Conservation (phyloP, 64 coral and sea anemone genomes). For the Montipora sp. region DNA sequence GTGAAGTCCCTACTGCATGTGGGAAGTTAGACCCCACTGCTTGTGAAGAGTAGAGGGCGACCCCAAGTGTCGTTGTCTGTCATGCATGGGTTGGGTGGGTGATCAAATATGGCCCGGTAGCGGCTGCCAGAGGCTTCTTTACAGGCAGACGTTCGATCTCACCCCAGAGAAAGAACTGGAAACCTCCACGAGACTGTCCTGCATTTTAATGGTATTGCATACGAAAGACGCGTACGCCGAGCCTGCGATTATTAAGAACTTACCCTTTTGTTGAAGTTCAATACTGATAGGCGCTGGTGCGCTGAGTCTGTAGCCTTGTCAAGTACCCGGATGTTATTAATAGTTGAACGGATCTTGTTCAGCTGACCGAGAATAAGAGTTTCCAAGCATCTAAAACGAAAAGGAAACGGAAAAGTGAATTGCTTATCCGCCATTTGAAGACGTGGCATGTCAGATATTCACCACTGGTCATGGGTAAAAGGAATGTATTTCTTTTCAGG, state of each 20-base stretch:
- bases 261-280: constrained; percentile 77
- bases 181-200: too few species aligned
- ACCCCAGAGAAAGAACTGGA: too few species aligned
- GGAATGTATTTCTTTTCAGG: too few species aligned
- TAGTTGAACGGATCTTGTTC: constrained; percentile 78
- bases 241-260: neutral
- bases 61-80: too few species aligned
- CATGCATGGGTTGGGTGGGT: too few species aligned
- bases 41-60: too few species aligned
- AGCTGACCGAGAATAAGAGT: constrained; percentile 74
- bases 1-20: too few species aligned
- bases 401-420: neutral
- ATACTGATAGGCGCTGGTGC: constrained; percentile 69
- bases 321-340: constrained; percentile 80
- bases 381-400: constrained; percentile 69
- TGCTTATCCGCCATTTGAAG: neutral
- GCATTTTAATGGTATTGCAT: neutral
- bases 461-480: too few species aligned
- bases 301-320: constrained; percentile 89
- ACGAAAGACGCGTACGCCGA: neutral
- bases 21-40: too few species aligned
- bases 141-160: too few species aligned
- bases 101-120: too few species aligned
- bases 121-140: neutral
- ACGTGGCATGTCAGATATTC: too few species aligned